A percentile compares a stretch with the other conserved stretches of the same genome.
These are phyloP conservation scores for Oncorhynchus keta DNA, from an alignment of 2,113 vertebrate species.

Conservation along the genomic window DNA sequence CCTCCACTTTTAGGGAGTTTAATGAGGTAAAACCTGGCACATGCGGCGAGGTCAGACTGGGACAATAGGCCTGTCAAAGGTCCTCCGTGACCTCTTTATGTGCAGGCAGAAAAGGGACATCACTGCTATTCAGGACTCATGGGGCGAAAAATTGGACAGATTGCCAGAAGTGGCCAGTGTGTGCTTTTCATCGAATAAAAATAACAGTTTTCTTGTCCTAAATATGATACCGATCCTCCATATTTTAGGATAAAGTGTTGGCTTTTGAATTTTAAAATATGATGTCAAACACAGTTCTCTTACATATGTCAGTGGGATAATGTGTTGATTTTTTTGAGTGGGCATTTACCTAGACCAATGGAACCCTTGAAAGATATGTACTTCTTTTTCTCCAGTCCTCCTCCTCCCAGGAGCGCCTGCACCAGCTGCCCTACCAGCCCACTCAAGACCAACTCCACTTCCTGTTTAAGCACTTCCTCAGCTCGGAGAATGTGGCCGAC, in stretches of 20 bases:
- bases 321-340: no score
- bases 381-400: constrained; percentile 79
- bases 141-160: constrained; percentile 35
- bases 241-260: no score
- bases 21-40: constrained; percentile 11
- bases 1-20: constrained; percentile 33
- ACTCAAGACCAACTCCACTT: constrained; percentile 96
- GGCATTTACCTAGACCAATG: no score
- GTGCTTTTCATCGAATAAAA: neutral
- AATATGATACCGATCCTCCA: neutral
- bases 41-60: constrained; percentile 35
- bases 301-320: no score
- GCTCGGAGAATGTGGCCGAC: constrained; percentile 85
- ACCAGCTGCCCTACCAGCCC: constrained; percentile 96
- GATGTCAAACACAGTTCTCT: no score
- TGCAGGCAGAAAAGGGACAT: constrained; percentile 23
- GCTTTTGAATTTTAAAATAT: no score
- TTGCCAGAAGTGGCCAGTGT: constrained; percentile 10
- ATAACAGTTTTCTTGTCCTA: constrained; percentile 7
- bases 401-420: constrained; percentile 94
- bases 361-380: neutral
- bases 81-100: constrained; percentile 40
- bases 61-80: constrained; percentile 46
- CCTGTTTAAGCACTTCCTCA: constrained; percentile 96
- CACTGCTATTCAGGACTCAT: constrained; percentile 38